Percentiles rank a stretch among this genome's conserved stretches.
phyloP scores from a whole-genome alignment of 2,888 invertebrate genomes.

The Microctonus brassicae region DNA sequence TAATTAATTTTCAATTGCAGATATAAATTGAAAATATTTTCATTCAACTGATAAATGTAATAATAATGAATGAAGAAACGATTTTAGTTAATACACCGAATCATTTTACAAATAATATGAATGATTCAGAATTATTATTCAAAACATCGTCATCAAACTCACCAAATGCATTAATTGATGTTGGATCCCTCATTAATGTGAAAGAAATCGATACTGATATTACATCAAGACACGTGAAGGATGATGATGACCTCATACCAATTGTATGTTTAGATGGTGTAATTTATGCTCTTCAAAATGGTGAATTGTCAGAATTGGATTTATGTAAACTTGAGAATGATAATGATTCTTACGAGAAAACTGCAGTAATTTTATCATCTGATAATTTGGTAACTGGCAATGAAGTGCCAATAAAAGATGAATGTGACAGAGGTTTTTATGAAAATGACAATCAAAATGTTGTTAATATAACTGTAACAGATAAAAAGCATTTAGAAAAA shows the following conservation, averaged over 20 bases:
- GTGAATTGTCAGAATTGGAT: conserved; percentile 56
- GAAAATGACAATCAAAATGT: background rate
- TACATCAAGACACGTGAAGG: conserved; percentile 38
- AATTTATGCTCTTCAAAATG: conserved; percentile 58
- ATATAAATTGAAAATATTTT: background rate
- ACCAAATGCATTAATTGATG: conserved; percentile 43
- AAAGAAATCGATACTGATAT: background rate
- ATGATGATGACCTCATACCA: conserved; percentile 56
- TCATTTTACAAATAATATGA: conserved; percentile 60
- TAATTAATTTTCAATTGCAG: background rate
- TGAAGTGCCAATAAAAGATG: background rate
- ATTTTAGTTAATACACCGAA: conserved; percentile 47
- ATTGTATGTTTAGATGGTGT: conserved; percentile 60
- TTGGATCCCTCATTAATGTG: conserved; percentile 39
- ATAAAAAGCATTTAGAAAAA: conserved; percentile 41
- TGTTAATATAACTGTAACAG: conserved; percentile 26
- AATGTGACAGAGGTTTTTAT: background rate
- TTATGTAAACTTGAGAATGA: conserved; percentile 48
- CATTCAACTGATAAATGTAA: background rate
- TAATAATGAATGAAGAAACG: conserved; percentile 52
- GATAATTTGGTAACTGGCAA: background rate
- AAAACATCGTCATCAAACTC: conserved; percentile 50
- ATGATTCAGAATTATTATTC: conserved; percentile 59
- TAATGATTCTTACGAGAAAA: conserved; percentile 14
- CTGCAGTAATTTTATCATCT: background rate